Percentiles rank a stretch among this genome's conserved stretches.
Evolutionary conservation across 1,140 invertebrate species (phyloP).

Genomic region (Ips typographus): DNA sequence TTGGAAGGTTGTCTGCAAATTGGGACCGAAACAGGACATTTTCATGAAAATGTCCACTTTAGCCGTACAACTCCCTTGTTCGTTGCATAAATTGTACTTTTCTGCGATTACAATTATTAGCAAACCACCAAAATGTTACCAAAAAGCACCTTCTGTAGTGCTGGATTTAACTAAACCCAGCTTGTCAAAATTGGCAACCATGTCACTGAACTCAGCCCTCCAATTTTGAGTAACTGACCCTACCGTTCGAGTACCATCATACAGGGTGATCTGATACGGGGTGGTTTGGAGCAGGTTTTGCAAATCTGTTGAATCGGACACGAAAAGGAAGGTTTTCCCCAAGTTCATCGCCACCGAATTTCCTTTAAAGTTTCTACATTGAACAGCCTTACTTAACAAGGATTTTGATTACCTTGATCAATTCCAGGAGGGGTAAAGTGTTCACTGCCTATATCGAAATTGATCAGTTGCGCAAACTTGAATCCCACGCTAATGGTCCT

Average conservation of each 20-base stretch:
- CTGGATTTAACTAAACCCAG: slow-evolving; percentile 36
- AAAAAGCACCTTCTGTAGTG: slow-evolving; percentile 11
- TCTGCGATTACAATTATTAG: slow-evolving; percentile 3
- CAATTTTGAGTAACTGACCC: slow-evolving; percentile 39
- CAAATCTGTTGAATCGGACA: slow-evolving; percentile 31
- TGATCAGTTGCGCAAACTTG: slow-evolving; percentile 23
- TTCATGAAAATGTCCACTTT: slow-evolving; percentile 39
- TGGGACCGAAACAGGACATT: slow-evolving; percentile 44
- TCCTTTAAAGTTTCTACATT: background rate
- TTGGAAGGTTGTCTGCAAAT: slow-evolving; percentile 44
- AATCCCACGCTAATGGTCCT: slow-evolving; percentile 6
- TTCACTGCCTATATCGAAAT: slow-evolving; percentile 29
- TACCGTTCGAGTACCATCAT: slow-evolving; percentile 20
- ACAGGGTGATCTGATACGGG: slow-evolving; percentile 38
- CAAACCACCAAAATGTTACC: too few species aligned
- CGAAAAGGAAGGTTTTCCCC: slow-evolving; percentile 46
- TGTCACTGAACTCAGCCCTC: slow-evolving; percentile 41
- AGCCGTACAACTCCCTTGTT: slow-evolving; percentile 23
- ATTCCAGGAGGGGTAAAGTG: slow-evolving; percentile 5
- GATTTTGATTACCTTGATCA: background rate
- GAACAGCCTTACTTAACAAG: slow-evolving; percentile 9
- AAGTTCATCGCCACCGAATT: slow-evolving; percentile 35
- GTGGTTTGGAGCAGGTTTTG: slow-evolving; percentile 33
- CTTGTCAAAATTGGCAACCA: slow-evolving; percentile 40
- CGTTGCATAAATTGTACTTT: slow-evolving; percentile 12